Evolutionary conservation across 2,113 vertebrate genomes (phyloP).

Genomic region (Cricetomys ansorgei): DNA sequence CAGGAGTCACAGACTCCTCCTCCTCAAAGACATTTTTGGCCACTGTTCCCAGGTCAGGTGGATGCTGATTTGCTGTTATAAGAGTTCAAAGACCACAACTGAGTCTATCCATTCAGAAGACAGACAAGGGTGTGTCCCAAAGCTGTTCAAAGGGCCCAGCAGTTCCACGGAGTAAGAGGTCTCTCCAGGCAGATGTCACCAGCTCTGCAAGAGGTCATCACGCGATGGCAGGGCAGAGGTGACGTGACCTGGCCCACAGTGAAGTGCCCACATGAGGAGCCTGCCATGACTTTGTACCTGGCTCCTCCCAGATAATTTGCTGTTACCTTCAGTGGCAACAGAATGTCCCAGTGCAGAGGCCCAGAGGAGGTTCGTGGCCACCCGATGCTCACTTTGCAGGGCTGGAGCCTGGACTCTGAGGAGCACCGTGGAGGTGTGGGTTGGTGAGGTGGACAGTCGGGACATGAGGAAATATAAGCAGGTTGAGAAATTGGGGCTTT

Average conservation of each 20-base stretch:
- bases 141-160: not conserved
- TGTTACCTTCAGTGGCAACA: rapidly evolving
- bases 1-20: not conserved
- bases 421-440: too few species aligned
- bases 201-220: not conserved
- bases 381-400: not conserved
- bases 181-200: not conserved
- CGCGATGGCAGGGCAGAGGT: not conserved
- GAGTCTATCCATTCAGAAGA: not conserved
- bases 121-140: too few species aligned
- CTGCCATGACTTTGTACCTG: not conserved
- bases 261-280: rapidly evolving
- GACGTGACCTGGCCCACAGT: not conserved
- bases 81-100: not conserved
- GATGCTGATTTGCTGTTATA: not conserved
- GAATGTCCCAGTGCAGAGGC: not conserved
- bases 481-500: not conserved
- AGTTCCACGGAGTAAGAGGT: not conserved
- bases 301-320: not conserved
- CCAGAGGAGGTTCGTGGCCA: not conserved
- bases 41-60: not conserved
- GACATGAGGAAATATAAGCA: not conserved
- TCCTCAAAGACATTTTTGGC: not conserved
- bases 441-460: not conserved
- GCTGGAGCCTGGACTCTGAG: not conserved